Evolutionary conservation across 2,888 invertebrate genomes (phyloP).

Genomic region (Epirrhoe alternata): DNA sequence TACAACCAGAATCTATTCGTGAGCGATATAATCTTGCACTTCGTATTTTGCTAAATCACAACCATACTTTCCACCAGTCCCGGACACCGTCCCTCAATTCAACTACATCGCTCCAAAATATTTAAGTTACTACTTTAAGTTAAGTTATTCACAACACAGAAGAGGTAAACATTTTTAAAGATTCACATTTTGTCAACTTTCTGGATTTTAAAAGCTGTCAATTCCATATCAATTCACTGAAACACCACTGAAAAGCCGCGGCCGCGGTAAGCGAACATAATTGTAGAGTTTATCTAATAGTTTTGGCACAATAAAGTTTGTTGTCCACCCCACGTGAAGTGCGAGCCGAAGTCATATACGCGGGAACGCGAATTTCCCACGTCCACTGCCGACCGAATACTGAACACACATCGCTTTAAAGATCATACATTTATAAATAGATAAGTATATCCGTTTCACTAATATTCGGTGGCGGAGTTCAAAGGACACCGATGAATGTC

Average conservation of each 20-base stretch:
- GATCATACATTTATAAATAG: slow-evolving; percentile 78
- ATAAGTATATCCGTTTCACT: slow-evolving; percentile 71
- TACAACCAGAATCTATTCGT: slow-evolving; percentile 73
- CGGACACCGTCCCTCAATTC: slow-evolving; percentile 49
- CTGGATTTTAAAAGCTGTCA: slow-evolving; percentile 49
- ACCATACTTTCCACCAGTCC: slow-evolving; percentile 67
- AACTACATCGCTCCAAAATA: slow-evolving; percentile 62
- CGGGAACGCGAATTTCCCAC: slow-evolving; percentile 62
- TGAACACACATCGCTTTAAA: slow-evolving; percentile 66
- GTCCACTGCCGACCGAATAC: slow-evolving; percentile 62
- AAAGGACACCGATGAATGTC: slow-evolving; percentile 72
- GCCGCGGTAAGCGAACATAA: slow-evolving; percentile 52
- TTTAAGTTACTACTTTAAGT: slow-evolving; percentile 56
- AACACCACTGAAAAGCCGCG: slow-evolving; percentile 57
- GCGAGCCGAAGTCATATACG: slow-evolving; percentile 57
- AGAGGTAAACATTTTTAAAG: slow-evolving; percentile 80
- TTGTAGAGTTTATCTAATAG: slow-evolving; percentile 62
- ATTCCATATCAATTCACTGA: slow-evolving; percentile 65
- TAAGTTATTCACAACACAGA: slow-evolving; percentile 82
- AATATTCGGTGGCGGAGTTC: slow-evolving; percentile 64
- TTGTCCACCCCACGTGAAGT: slow-evolving; percentile 65
- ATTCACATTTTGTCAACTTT: slow-evolving; percentile 73
- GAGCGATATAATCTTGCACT: slow-evolving; percentile 57
- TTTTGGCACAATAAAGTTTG: slow-evolving; percentile 74
- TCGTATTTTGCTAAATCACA: slow-evolving; percentile 68